A percentile compares a stretch with the other conserved stretches of the same genome.
Conservation (phyloP, 2,113 vertebrate species). For the Takifugu flavidus region DNA sequence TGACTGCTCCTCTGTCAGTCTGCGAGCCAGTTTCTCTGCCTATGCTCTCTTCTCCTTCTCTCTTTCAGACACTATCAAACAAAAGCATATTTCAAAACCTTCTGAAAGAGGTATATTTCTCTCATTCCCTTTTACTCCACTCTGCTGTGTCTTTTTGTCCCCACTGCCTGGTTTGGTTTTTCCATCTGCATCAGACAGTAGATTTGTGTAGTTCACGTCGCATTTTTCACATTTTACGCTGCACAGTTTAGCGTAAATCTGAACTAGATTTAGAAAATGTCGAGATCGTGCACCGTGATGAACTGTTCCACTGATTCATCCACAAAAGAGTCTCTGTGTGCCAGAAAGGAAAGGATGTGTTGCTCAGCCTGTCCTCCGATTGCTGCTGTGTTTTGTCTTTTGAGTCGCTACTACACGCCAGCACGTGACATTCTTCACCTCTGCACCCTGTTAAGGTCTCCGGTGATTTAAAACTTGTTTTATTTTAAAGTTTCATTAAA, state of each 20-base stretch:
- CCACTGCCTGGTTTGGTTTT: conserved; percentile 36
- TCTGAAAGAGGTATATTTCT: conserved; percentile 92
- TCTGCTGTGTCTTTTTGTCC: conserved; percentile 34
- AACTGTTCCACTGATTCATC: no score
- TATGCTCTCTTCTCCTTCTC: conserved; percentile 70
- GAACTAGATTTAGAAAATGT: conserved; percentile 13
- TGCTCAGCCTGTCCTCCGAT: not conserved
- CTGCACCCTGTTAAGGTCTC: conserved; percentile 24
- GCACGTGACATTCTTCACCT: conserved; percentile 3
- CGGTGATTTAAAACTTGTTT: conserved; percentile 14
- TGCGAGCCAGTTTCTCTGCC: conserved; percentile 51
- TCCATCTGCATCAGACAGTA: conserved; percentile 21
- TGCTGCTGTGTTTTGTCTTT: conserved; percentile 20
- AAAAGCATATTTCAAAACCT: conserved; percentile 97
- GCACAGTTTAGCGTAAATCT: conserved; percentile 4
- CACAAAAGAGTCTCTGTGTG: no score
- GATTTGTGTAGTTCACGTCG: conserved; percentile 21
- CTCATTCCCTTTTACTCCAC: conserved; percentile 55
- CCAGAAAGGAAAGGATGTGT: no score
- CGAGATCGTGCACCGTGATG: not conserved
- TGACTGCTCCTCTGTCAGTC: conserved; percentile 23
- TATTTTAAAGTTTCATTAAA: conserved; percentile 30
- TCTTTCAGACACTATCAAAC: conserved; percentile 98
- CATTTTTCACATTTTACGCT: conserved; percentile 3
- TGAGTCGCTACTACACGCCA: conserved; percentile 5